phyloP scores from a whole-genome alignment of 2,888 invertebrate genomes.

The Cotesia congregata region DNA sequence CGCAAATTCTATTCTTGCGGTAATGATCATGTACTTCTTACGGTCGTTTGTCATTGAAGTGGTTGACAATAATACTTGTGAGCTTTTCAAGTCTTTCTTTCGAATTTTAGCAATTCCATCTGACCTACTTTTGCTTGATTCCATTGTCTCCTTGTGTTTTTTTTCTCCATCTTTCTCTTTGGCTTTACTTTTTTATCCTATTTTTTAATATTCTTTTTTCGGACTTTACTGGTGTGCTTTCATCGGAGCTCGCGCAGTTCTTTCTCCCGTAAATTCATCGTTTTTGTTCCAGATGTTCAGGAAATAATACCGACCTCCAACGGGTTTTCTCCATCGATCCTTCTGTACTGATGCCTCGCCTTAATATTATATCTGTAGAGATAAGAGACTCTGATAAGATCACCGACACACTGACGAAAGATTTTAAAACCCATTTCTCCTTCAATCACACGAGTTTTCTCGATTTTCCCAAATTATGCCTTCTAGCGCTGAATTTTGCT shows the following conservation, averaged over 20 bases:
- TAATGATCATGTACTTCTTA: conserved; percentile 11
- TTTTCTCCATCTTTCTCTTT: not conserved
- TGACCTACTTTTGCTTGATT: conserved; percentile 34
- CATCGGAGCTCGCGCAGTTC: not conserved
- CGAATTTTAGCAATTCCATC: conserved; percentile 36
- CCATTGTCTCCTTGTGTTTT: conserved; percentile 24
- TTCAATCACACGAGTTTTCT: conserved; percentile 16
- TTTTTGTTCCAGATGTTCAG: conserved; percentile 32
- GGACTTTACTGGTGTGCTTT: not conserved
- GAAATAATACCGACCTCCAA: conserved; percentile 36
- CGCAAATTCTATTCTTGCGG: conserved; percentile 15
- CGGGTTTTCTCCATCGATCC: conserved; percentile 30
- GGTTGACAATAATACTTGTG: conserved; percentile 8
- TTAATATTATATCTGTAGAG: conserved; percentile 16
- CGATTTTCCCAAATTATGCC: conserved; percentile 18
- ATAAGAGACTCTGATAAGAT: conserved; percentile 26
- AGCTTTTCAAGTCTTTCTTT: conserved; percentile 22
- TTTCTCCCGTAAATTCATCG: not conserved
- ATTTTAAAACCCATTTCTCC: conserved; percentile 30
- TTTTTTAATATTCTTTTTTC: not conserved
- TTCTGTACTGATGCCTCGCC: not conserved
- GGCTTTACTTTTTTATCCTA: too few species aligned
- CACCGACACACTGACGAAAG: conserved; percentile 20
- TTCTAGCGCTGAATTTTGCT: not conserved
- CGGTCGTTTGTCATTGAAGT: conserved; percentile 15